Percentiles rank a stretch among this genome's conserved stretches.
Conservation (phyloP, 2,888 invertebrate species). For the Thysanoteuthis rhombus region DNA sequence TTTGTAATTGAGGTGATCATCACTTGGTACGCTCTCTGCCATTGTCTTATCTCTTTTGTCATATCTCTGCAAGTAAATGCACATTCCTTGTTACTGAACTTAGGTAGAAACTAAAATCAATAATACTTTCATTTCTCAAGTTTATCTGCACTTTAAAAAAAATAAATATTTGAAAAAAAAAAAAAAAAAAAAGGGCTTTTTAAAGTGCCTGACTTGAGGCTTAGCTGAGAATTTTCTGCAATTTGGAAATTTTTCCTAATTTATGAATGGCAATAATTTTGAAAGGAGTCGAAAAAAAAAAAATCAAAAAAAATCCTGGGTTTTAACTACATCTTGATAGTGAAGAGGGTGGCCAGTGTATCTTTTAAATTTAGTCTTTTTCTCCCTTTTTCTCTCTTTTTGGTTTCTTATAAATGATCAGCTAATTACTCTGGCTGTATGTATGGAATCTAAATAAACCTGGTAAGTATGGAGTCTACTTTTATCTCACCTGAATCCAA, state of each 20-base stretch:
- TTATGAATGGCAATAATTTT: not conserved
- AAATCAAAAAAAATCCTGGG: not conserved
- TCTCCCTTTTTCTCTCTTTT: not conserved
- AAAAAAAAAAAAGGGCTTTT: not conserved
- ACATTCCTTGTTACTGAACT: not conserved
- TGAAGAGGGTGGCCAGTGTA: not conserved
- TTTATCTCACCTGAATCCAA: constrained; percentile 72
- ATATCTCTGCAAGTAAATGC: not conserved
- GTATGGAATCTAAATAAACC: not conserved
- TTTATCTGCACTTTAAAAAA: not conserved
- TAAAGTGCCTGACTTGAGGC: not conserved
- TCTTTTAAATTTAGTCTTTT: not conserved
- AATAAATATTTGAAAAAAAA: not conserved
- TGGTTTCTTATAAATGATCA: not conserved
- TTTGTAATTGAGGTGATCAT: not conserved
- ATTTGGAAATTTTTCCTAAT: not conserved
- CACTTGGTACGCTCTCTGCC: not conserved
- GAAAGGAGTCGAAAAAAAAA: not conserved
- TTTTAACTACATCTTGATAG: not conserved
- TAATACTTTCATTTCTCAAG: not conserved
- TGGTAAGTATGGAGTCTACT: not conserved
- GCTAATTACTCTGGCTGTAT: not conserved
- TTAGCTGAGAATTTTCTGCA: not conserved
- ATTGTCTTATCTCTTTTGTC: not conserved
- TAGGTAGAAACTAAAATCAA: not conserved